Evolutionary conservation across 2,113 vertebrate species (phyloP), one percentile per base, ranked within the genome.

Genomic region (Lophura nycthemera): DNA sequence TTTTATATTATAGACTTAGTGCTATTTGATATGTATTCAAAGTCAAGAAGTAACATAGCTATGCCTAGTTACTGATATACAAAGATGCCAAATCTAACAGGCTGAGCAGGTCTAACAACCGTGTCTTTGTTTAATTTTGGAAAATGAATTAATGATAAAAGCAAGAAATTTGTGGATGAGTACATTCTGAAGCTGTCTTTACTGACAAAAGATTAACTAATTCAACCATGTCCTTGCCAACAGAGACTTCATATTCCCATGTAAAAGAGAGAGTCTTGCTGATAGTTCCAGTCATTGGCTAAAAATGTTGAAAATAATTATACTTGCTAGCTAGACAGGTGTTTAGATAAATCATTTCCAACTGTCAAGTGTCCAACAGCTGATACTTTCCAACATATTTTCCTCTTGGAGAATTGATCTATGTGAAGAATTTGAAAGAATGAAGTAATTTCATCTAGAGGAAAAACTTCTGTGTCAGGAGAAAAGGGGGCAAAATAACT

Each of bases 101-200:
- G 52, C 54, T 65, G 59, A 87, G 29, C 29, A 82, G 71, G 48
- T 65, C 57, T 75, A 42, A 83, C 91, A 94, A 54, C 42, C 64
- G 22, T 63, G 43, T 67, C 57, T 84, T 83, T 83, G 56, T 81
- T 92, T 69, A 93, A 32, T 75, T 92, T 92, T 84, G 81, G 74
- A 96, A 86, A 65, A 29, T 38, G n/a, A 70, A 65, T 84, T 85
- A 57, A 11, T 86, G 73, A 25, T 85, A 76, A 76, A 34, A 59
- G 30, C 36, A 79, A 85, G n/a, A 93, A 86, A 59, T 75, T 18
- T 75, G 12, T 87, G 38, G n/a, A 34, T 70, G 12, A 54, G 24
- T 59, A 8, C 12, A 3, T 85, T 90, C 29, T 73, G 40, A 79
- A 69, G 7, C n/a, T 63, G 8, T 45, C 43, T 85, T 84, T 87